Evolutionary conservation across 2,797 vertebrate genomes (phyloP).

Genomic region (Myotis planiceps): DNA sequence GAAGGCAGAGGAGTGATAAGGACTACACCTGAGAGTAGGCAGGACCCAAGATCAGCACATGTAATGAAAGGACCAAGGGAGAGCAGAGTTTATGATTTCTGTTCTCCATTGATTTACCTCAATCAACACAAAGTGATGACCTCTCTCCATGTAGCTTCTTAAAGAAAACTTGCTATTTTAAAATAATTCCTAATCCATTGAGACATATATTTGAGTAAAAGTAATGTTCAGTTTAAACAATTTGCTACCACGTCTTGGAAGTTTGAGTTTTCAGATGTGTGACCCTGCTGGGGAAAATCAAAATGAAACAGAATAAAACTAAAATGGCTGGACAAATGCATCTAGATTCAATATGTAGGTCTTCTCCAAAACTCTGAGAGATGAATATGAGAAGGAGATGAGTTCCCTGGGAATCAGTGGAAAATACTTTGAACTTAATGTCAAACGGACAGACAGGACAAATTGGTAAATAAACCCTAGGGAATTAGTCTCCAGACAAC

Average conservation of each 20-base stretch:
- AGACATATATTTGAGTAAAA: background rate
- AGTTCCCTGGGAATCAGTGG: background rate
- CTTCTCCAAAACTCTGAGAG: background rate
- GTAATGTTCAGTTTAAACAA: background rate
- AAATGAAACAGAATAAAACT: background rate
- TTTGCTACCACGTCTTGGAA: background rate
- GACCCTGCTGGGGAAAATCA: background rate
- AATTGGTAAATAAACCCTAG: constrained; percentile 45
- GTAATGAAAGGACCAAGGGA: background rate
- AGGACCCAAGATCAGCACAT: background rate
- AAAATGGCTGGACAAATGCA: background rate
- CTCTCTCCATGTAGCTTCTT: background rate
- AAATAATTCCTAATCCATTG: background rate
- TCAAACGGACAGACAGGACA: constrained; percentile 16
- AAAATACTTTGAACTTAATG: constrained; percentile 37
- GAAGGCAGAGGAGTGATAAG: background rate
- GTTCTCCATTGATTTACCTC: background rate
- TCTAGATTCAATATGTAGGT: background rate
- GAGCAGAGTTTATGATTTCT: background rate
- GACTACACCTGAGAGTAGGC: background rate
- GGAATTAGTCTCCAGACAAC: background rate
- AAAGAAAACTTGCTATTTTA: background rate
- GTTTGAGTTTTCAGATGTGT: background rate
- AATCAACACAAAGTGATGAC: background rate
- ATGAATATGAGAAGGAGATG: background rate